These are phyloP conservation scores for Danionella cerebrum DNA, from an alignment of 2,113 vertebrate species.

Conservation along the genomic window DNA sequence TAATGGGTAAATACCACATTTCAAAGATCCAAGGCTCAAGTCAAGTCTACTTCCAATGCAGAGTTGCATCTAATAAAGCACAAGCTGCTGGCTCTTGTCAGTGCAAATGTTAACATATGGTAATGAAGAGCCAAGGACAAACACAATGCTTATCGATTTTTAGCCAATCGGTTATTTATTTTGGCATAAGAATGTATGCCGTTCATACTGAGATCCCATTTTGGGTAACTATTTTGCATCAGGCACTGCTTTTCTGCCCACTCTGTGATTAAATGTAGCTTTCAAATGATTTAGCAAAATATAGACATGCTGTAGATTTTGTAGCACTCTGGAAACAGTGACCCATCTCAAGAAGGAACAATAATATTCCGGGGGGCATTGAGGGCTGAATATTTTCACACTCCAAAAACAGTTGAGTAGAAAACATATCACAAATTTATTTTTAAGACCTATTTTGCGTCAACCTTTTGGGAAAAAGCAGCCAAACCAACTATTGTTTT, in stretches of 20 bases:
- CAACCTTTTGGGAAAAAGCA: too few species aligned
- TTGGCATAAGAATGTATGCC: neutral
- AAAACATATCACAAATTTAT: too few species aligned
- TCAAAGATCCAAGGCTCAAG: slow-evolving; percentile 2
- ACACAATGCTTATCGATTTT: neutral
- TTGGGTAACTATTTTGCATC: slow-evolving; percentile 52
- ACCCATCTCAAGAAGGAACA: slow-evolving; percentile 39
- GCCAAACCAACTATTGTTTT: too few species aligned
- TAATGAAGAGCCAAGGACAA: slow-evolving; percentile 7
- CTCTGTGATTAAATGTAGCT: slow-evolving; percentile 71
- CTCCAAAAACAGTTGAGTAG: too few species aligned
- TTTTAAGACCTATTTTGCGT: too few species aligned
- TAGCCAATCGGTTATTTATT: neutral
- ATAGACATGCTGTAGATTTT: slow-evolving; percentile 62
- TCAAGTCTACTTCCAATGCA: slow-evolving; percentile 15
- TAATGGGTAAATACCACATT: neutral
- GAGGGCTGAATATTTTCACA: slow-evolving; percentile 68
- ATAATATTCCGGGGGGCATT: slow-evolving; percentile 48
- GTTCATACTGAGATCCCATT: slow-evolving; percentile 7
- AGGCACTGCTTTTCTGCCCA: slow-evolving; percentile 69
- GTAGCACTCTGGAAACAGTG: slow-evolving; percentile 64
- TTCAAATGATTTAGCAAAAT: slow-evolving; percentile 71
- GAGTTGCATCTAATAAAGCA: slow-evolving; percentile 22
- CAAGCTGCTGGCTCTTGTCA: slow-evolving; percentile 19
- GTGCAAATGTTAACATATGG: slow-evolving; percentile 18